phyloP scores from a whole-genome alignment of 2,888 invertebrate genomes.

The Thecophora atra region DNA sequence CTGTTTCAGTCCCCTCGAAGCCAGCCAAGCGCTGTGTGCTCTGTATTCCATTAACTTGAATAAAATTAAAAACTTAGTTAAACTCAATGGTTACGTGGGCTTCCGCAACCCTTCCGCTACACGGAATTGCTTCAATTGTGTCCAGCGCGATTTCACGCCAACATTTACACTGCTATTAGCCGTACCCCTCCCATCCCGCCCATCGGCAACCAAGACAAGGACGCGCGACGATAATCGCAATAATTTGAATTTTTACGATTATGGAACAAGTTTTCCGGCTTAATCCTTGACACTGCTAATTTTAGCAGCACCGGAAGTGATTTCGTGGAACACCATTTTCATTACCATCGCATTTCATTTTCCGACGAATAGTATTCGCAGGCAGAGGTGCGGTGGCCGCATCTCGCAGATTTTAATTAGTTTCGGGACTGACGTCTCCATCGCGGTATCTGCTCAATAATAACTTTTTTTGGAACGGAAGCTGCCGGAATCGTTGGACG shows the following conservation, averaged over 20 bases:
- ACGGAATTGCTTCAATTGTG: slow-evolving; percentile 5
- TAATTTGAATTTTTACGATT: slow-evolving; percentile 34
- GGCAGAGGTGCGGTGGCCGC: neutral
- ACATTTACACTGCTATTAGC: slow-evolving; percentile 14
- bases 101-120: neutral
- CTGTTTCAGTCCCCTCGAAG: too few relatives aligned
- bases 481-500: neutral
- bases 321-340: neutral
- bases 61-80: neutral
- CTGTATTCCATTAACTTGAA: neutral
- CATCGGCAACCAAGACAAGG: slow-evolving; percentile 13
- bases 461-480: slow-evolving; percentile 31
- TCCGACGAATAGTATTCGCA: neutral
- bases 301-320: slow-evolving; percentile 20
- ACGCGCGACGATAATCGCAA: slow-evolving; percentile 32
- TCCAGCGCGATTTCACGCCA: slow-evolving; percentile 10
- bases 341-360: neutral
- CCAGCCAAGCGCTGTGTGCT: neutral
- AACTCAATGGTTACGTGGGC: neutral
- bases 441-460: neutral
- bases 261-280: slow-evolving; percentile 26
- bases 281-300: slow-evolving; percentile 29
- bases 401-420: slow-evolving; percentile 30
- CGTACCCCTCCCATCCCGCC: neutral
- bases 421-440: slow-evolving; percentile 4